A percentile compares a stretch with the other conserved stretches of the same genome.
phyloP scores from a whole-genome alignment of 2,888 invertebrate genomes.

The Heteropelma amictum region DNA sequence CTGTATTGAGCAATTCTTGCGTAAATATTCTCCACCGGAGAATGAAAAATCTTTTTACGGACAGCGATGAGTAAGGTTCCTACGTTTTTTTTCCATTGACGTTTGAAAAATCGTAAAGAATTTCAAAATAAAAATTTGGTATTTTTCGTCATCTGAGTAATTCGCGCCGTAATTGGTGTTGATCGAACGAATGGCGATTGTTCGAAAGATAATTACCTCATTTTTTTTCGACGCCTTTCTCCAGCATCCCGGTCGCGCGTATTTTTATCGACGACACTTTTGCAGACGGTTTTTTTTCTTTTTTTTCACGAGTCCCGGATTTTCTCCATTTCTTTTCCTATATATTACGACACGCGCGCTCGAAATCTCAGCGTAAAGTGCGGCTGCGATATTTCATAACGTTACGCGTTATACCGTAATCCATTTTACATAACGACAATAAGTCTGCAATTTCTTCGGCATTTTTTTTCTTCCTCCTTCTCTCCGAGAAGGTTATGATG shows the following conservation, averaged over 20 bases:
- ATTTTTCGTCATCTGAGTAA: too few species aligned
- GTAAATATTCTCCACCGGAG: conserved; percentile 5
- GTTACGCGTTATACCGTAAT: conserved; percentile 58
- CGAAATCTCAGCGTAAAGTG: not conserved
- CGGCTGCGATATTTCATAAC: conserved; percentile 59
- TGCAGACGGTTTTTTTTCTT: too few species aligned
- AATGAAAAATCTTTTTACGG: conserved; percentile 1
- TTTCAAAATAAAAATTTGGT: not conserved
- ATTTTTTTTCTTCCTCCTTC: too few species aligned
- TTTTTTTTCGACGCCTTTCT: too few species aligned
- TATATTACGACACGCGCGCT: not conserved
- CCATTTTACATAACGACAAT: conserved; percentile 59
- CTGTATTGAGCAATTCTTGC: conserved; percentile 16
- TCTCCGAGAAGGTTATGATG: conserved; percentile 11
- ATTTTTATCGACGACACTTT: too few species aligned
- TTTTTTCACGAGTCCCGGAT: too few species aligned
- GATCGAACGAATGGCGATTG: too few species aligned
- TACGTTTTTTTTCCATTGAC: not conserved
- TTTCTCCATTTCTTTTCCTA: too few species aligned
- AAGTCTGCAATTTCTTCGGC: conserved; percentile 53
- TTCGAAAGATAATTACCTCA: too few species aligned
- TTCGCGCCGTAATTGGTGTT: too few species aligned
- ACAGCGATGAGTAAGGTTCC: not conserved
- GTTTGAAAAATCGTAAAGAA: not conserved
- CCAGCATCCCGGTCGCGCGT: too few species aligned